These are phyloP conservation scores for Alentia gelatinosa DNA, from an alignment of 2,888 invertebrate species.

Conservation along the genomic window DNA sequence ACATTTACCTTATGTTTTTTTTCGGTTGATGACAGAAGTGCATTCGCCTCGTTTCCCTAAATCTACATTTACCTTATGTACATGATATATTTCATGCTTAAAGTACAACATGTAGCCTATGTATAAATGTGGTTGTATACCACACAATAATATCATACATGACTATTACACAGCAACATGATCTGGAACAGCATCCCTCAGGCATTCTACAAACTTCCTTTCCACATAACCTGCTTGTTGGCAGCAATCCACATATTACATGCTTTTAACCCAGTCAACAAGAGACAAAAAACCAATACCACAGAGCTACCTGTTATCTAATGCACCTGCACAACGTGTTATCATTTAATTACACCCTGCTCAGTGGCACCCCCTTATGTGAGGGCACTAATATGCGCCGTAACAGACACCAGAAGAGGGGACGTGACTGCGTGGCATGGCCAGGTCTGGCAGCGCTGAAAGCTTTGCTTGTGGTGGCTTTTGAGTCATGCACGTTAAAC, in stretches of 20 bases:
- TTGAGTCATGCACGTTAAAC: not conserved
- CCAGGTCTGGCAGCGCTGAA: not conserved
- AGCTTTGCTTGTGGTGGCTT: not conserved
- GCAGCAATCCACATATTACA: not conserved
- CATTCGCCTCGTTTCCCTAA: too few species aligned
- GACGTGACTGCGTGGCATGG: not conserved
- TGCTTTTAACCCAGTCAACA: not conserved
- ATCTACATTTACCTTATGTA: too few species aligned
- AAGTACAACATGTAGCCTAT: too few species aligned
- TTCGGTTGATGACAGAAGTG: too few species aligned
- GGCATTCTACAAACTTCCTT: too few species aligned
- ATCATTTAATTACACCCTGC: slow-evolving; percentile 43
- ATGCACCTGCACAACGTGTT: slow-evolving; percentile 18
- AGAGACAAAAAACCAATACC: not conserved
- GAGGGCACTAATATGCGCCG: not conserved
- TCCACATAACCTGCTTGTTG: not conserved
- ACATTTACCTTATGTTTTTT: too few species aligned
- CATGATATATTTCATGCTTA: too few species aligned
- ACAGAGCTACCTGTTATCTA: not conserved
- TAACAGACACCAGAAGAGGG: slow-evolving; percentile 2
- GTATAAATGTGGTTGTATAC: too few species aligned
- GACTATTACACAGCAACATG: too few species aligned
- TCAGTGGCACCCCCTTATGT: not conserved
- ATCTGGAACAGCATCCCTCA: too few species aligned
- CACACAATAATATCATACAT: too few species aligned